These are phyloP conservation scores for Morinoia aosen DNA, from an alignment of 2,888 invertebrate genomes.

Conservation along the genomic window DNA sequence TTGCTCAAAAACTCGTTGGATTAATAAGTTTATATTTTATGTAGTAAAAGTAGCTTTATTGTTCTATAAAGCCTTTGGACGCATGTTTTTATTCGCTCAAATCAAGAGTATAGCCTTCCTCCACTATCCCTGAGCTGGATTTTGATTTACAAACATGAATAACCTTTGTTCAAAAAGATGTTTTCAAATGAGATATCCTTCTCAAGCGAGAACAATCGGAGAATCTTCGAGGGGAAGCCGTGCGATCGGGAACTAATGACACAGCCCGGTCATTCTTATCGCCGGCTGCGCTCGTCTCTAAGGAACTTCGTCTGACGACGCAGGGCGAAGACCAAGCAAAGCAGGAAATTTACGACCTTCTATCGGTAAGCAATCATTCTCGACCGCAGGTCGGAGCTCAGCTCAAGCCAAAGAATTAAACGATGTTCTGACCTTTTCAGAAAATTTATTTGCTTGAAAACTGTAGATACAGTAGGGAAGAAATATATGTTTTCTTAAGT, in stretches of 20 bases:
- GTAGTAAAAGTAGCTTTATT: too few relatives aligned
- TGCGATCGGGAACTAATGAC: neutral
- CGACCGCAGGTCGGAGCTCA: neutral
- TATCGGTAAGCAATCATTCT: neutral
- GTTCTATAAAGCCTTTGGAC: too few relatives aligned
- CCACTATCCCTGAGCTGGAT: too few relatives aligned
- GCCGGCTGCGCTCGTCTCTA: neutral
- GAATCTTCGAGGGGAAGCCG: neutral
- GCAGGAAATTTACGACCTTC: neutral
- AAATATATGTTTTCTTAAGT: neutral
- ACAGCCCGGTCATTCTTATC: neutral
- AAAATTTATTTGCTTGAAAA: neutral
- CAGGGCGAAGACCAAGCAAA: neutral
- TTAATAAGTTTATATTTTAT: too few relatives aligned
- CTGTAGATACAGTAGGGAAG: neutral
- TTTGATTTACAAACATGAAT: too few relatives aligned
- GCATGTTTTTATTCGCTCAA: too few relatives aligned
- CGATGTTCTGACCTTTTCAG: neutral
- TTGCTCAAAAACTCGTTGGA: too few relatives aligned
- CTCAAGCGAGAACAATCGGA: neutral
- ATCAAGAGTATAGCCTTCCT: too few relatives aligned
- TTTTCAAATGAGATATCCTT: neutral
- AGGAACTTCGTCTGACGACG: neutral
- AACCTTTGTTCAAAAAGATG: too few relatives aligned
- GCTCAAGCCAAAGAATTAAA: neutral